Conservation (phyloP, 1,140 invertebrate species). For the Phocides pigmalion region DNA sequence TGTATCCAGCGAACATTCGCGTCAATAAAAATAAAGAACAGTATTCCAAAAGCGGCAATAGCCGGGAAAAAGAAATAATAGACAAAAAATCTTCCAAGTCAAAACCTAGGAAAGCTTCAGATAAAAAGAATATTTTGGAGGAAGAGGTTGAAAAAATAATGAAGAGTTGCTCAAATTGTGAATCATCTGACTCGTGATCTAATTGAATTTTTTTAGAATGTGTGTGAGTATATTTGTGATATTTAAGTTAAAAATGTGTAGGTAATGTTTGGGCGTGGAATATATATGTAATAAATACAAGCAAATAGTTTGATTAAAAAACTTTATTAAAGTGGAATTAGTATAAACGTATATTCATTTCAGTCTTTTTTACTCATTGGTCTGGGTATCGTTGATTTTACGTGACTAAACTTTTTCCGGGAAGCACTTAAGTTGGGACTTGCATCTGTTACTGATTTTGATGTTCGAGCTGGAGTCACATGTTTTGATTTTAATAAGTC, state of each 20-base stretch:
- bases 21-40: slow-evolving; percentile 42
- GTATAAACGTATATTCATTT: background rate
- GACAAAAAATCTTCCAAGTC: slow-evolving; percentile 40
- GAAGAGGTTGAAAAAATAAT: slow-evolving; percentile 69
- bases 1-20: slow-evolving; percentile 47
- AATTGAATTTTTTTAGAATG: background rate
- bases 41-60: slow-evolving; percentile 16
- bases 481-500: slow-evolving; percentile 64
- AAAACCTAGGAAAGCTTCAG: slow-evolving; percentile 46
- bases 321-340: background rate
- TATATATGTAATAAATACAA: slow-evolving; percentile 8
- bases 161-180: slow-evolving; percentile 50
- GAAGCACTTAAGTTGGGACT: slow-evolving; percentile 61
- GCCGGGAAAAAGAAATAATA: slow-evolving; percentile 16
- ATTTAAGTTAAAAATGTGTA: slow-evolving; percentile 3
- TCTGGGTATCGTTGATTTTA: slow-evolving; percentile 77
- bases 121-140: slow-evolving; percentile 56
- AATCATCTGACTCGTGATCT: slow-evolving; percentile 42
- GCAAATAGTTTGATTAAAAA: background rate
- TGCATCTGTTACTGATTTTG: slow-evolving; percentile 40
- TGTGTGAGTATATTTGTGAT: slow-evolving; percentile 3
- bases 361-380: slow-evolving; percentile 60
- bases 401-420: slow-evolving; percentile 65
- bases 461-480: slow-evolving; percentile 46
- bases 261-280: slow-evolving; percentile 1